phyloP scores from a whole-genome alignment of 2,797 vertebrate genomes.

The Cephalopachus bancanus region DNA sequence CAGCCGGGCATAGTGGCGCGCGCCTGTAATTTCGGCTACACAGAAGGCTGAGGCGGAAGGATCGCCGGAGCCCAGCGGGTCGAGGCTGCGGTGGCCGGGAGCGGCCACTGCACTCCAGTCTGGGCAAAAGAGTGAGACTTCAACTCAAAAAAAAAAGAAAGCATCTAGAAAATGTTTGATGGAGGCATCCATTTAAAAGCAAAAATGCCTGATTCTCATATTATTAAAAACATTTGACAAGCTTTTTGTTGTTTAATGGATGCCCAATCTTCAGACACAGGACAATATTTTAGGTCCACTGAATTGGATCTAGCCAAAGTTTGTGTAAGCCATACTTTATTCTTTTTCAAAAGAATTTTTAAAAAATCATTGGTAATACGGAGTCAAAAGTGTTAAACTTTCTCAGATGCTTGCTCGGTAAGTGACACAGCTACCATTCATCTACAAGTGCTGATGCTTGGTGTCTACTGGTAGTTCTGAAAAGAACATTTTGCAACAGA shows the following conservation, averaged over 20 bases:
- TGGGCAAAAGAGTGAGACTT: too few species aligned
- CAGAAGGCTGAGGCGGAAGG: too few species aligned
- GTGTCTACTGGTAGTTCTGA: not conserved
- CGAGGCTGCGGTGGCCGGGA: too few species aligned
- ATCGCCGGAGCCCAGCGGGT: too few species aligned
- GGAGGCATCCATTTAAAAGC: too few species aligned
- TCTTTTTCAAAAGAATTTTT: not conserved
- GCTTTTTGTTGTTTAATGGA: not conserved
- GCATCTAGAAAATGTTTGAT: not conserved
- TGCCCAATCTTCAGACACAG: not conserved
- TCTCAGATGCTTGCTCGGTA: not conserved
- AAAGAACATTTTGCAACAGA: not conserved
- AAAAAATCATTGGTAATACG: not conserved
- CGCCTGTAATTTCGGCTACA: too few species aligned
- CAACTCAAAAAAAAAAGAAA: too few species aligned
- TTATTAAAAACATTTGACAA: not conserved
- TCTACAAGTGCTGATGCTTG: not conserved
- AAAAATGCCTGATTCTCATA: not conserved
- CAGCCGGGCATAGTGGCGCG: too few species aligned
- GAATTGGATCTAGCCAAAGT: not conserved
- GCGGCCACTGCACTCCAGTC: too few species aligned
- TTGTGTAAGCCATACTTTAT: not conserved
- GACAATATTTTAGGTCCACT: not conserved
- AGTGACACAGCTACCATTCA: not conserved
- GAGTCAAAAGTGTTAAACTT: not conserved